Evolutionary conservation across 2,888 invertebrate species (phyloP).

Genomic region (Cacoxenus indagator): DNA sequence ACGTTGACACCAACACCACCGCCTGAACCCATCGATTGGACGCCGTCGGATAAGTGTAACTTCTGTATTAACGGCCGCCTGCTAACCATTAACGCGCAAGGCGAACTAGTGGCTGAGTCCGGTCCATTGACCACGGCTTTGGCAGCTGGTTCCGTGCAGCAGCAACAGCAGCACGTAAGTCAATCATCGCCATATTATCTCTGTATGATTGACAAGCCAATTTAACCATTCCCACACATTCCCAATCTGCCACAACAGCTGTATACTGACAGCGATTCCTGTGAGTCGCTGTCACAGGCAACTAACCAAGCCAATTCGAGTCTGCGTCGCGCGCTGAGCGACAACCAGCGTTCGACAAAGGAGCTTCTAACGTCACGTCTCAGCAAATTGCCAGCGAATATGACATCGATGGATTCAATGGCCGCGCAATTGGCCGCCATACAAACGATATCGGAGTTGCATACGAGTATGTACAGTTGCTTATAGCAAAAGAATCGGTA

Average conservation of each 20-base stretch:
- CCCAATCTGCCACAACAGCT: slow-evolving; percentile 46
- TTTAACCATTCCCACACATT: background rate
- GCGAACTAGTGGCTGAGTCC: slow-evolving; percentile 71
- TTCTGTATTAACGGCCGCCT: slow-evolving; percentile 85
- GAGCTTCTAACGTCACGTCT: slow-evolving; percentile 61
- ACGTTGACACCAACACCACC: slow-evolving; percentile 61
- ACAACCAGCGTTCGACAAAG: slow-evolving; percentile 46
- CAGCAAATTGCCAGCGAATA: slow-evolving; percentile 68
- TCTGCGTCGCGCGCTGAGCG: slow-evolving; percentile 28
- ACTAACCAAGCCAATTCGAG: slow-evolving; percentile 24
- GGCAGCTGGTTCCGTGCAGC: slow-evolving; percentile 54
- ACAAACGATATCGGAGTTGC: slow-evolving; percentile 72
- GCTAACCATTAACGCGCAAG: slow-evolving; percentile 72
- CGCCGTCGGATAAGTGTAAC: slow-evolving; percentile 86
- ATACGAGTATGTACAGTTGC: slow-evolving; percentile 54
- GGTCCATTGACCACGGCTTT: slow-evolving; percentile 43
- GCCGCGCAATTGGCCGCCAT: slow-evolving; percentile 78
- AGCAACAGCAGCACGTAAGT: slow-evolving; percentile 14
- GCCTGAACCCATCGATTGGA: slow-evolving; percentile 78
- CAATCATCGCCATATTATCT: background rate
- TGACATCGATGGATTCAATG: slow-evolving; percentile 78
- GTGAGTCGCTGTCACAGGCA: slow-evolving; percentile 59
- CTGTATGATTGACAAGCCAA: too few relatives aligned
- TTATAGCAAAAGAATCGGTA: background rate
- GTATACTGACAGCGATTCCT: slow-evolving; percentile 79